Evolutionary conservation across 2,888 invertebrate genomes (phyloP).

Genomic region (Latrodectus elegans): DNA sequence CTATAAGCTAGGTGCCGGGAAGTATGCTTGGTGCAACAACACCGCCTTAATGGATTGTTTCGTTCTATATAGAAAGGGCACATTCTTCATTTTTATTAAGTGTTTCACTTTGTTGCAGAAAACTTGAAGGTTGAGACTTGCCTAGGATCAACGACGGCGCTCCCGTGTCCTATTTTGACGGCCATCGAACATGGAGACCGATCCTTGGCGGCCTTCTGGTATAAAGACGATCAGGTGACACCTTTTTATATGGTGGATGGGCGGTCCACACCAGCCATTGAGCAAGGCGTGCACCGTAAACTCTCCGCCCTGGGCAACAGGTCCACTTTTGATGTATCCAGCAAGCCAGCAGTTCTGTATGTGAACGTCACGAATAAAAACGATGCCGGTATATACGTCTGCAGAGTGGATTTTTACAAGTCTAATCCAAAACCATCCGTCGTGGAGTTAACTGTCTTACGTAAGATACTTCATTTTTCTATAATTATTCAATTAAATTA

Average conservation of each 20-base stretch:
- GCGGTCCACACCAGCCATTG: slow-evolving; percentile 17
- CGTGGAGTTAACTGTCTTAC: slow-evolving; percentile 38
- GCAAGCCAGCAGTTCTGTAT: slow-evolving; percentile 22
- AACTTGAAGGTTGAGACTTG: slow-evolving; percentile 34
- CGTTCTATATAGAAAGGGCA: too few species aligned
- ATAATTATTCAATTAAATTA: neutral
- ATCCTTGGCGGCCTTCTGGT: slow-evolving; percentile 61
- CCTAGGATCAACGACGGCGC: slow-evolving; percentile 31
- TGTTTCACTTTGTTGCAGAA: slow-evolving; percentile 11
- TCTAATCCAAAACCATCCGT: slow-evolving; percentile 47
- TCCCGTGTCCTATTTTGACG: slow-evolving; percentile 42
- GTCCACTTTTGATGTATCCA: slow-evolving; percentile 45
- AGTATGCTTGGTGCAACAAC: too few species aligned
- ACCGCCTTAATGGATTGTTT: too few species aligned
- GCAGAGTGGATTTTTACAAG: slow-evolving; percentile 57
- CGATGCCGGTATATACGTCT: slow-evolving; percentile 50
- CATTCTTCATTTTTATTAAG: too few species aligned
- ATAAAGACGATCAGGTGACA: slow-evolving; percentile 62
- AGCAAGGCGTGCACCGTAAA: slow-evolving; percentile 44
- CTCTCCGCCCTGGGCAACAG: slow-evolving; percentile 41
- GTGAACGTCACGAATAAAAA: slow-evolving; percentile 36
- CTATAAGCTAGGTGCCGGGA: too few species aligned
- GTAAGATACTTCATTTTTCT: slow-evolving; percentile 3
- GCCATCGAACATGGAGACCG: slow-evolving; percentile 41
- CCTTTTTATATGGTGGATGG: slow-evolving; percentile 63